Percentiles rank a stretch among this genome's conserved stretches.
Conservation (phyloP, 2,888 invertebrate genomes). For the Megaustenia siamemsis region DNA sequence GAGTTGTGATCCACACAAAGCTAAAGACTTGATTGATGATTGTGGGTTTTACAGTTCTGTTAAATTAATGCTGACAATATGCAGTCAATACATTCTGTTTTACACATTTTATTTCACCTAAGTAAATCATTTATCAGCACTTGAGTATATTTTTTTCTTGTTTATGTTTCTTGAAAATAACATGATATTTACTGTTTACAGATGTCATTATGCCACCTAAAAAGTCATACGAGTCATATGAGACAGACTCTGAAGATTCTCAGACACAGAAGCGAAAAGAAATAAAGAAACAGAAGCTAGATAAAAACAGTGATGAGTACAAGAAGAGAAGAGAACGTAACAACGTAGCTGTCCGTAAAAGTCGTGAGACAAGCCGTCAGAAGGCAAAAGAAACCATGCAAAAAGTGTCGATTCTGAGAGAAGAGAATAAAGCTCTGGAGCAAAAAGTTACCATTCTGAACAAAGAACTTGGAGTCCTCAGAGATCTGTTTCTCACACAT, state of each 20-base stretch:
- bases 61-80: too few species aligned
- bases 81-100: too few species aligned
- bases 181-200: background rate
- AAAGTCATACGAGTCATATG: conserved; percentile 51
- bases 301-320: conserved; percentile 87
- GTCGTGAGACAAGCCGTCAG: conserved; percentile 96
- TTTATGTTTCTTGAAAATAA: background rate
- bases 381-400: conserved; percentile 96
- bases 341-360: conserved; percentile 97
- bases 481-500: conserved; percentile 83
- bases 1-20: too few species aligned
- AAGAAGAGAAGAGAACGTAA: conserved; percentile 93
- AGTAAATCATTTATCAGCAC: too few species aligned
- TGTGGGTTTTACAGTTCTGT: too few species aligned
- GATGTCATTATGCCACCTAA: conserved; percentile 45
- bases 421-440: conserved; percentile 94
- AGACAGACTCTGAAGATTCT: conserved; percentile 51
- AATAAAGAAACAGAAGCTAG: conserved; percentile 47
- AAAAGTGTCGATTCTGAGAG: conserved; percentile 92
- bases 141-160: too few species aligned
- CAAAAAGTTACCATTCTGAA: conserved; percentile 91
- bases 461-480: conserved; percentile 89
- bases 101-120: too few species aligned
- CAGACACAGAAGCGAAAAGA: conserved; percentile 4
- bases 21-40: too few species aligned